Base-by-base conservation (phyloP, 1,140 invertebrate genomes). In the Hyphantria cunea region DNA sequence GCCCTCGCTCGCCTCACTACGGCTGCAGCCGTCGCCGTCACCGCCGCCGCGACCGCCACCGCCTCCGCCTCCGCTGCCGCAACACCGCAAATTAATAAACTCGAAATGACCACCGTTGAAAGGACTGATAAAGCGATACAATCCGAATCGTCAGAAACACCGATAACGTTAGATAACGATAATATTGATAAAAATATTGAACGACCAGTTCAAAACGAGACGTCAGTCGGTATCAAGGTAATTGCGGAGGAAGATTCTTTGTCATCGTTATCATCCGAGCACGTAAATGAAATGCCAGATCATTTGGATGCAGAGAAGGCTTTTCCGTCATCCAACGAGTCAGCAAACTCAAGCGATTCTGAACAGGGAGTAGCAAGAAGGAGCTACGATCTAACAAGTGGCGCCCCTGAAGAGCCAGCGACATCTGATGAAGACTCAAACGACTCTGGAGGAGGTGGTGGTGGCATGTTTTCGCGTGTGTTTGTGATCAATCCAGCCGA, bases 401-500 rank as follows among this genome's bases (percentile, higher is more conserved):
- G 86, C 25, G 89, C 87, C 8, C 91, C 92, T 48, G 83, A 90
- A 17, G 90, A 91, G 45, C 68, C 88, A 54, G 74, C 79, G 44
- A 76, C 85, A 31, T 92, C 92, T 0, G 94, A 94, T n/a, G 94
- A 93, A 34, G 93, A 94, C 67, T 94, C 93, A 25, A 93, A 94
- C 49, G 93, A 94, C 58, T 92, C 93, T 0, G 93, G 94, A 6
- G 93, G 94, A 14, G 93, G 94, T 13, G 93, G 94, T 10, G 91
- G 93, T 0, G 93, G 94, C 10, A 91, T 92, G 13, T 96, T 95
- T 75, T 95, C 95, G 0, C 92, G 94, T 12, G 94, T 96, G 0
- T 95, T 95, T 71, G 93, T 95, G 0, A 94, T 96, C 0, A 96
- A 96, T 72, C 93, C 93, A 6, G 92, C 93, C 44, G 93, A 93